Conservation (phyloP, 2,797 vertebrate genomes). For the Sebastes miniatus region DNA sequence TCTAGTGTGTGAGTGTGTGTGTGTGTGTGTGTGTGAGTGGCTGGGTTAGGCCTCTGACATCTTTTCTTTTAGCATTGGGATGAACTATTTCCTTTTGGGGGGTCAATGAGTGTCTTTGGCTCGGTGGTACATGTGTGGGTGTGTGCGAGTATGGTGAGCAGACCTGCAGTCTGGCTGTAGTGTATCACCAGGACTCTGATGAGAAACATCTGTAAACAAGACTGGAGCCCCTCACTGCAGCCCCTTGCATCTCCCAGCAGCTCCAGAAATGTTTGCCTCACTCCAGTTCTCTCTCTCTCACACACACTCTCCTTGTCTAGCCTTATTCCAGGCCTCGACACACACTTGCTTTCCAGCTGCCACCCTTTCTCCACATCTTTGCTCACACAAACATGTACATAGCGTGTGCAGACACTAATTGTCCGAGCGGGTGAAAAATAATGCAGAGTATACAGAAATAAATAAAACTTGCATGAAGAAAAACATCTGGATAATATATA, state of each 20-base stretch:
- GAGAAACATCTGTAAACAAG: constrained; percentile 82
- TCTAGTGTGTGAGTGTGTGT: neutral
- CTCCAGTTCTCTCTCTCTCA: constrained; percentile 1
- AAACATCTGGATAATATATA: constrained; percentile 31
- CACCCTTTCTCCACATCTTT: constrained; percentile 16
- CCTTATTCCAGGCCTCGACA: constrained; percentile 5
- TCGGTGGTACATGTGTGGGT: constrained; percentile 28
- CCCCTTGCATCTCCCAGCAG: constrained; percentile 55
- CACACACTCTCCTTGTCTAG: neutral
- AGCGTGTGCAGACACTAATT: constrained; percentile 7
- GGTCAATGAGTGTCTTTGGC: constrained; percentile 70
- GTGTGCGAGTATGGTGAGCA: constrained; percentile 51
- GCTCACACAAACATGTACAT: constrained; percentile 33
- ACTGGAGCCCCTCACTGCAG: constrained; percentile 62
- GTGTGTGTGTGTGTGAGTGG: neutral
- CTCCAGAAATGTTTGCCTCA: constrained; percentile 31
- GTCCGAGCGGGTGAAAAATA: constrained; percentile 11
- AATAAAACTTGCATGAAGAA: constrained; percentile 21
- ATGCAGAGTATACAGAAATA: neutral
- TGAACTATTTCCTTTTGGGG: constrained; percentile 62
- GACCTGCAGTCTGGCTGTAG: constrained; percentile 64
- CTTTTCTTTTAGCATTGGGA: constrained; percentile 40
- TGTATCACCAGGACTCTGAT: constrained; percentile 69
- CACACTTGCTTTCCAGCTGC: constrained; percentile 41
- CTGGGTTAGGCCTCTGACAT: constrained; percentile 14